Evolutionary conservation across 2,888 invertebrate genomes (phyloP).

Genomic region (Prosopocoilus inquinatus): DNA sequence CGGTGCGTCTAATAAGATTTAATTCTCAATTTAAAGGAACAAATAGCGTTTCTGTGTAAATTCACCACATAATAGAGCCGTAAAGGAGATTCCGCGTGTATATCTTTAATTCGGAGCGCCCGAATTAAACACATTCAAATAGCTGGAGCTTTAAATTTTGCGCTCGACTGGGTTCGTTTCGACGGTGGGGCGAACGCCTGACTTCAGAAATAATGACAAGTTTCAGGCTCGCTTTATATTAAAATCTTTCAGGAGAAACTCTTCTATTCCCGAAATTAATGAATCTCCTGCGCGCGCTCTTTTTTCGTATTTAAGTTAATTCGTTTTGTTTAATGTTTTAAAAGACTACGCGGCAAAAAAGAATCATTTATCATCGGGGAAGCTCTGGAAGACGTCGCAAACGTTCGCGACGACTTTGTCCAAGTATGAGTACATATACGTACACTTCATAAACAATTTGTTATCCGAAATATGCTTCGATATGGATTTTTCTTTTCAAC

Average conservation of each 20-base stretch:
- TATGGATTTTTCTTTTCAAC: slow-evolving; percentile 5
- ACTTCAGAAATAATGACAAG: background rate
- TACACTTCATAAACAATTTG: slow-evolving; percentile 5
- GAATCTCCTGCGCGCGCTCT: background rate
- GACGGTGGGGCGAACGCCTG: background rate
- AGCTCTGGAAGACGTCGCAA: background rate
- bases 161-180: slow-evolving; percentile 20
- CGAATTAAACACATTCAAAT: slow-evolving; percentile 31
- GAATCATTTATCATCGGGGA: background rate
- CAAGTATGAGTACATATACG: background rate
- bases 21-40: slow-evolving; percentile 30
- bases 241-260: background rate
- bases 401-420: background rate
- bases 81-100: slow-evolving; percentile 26
- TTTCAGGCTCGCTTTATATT: too few species aligned
- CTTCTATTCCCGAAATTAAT: background rate
- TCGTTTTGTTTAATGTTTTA: background rate
- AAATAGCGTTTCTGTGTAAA: slow-evolving; percentile 32
- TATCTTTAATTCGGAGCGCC: slow-evolving; percentile 29
- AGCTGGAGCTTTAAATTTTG: slow-evolving; percentile 28
- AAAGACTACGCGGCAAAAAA: background rate
- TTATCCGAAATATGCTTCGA: slow-evolving; percentile 4
- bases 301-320: background rate
- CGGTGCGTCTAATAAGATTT: slow-evolving; percentile 27
- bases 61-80: slow-evolving; percentile 30